Conservation (phyloP, 1,140 invertebrate genomes). For the Pinna nobilis region DNA sequence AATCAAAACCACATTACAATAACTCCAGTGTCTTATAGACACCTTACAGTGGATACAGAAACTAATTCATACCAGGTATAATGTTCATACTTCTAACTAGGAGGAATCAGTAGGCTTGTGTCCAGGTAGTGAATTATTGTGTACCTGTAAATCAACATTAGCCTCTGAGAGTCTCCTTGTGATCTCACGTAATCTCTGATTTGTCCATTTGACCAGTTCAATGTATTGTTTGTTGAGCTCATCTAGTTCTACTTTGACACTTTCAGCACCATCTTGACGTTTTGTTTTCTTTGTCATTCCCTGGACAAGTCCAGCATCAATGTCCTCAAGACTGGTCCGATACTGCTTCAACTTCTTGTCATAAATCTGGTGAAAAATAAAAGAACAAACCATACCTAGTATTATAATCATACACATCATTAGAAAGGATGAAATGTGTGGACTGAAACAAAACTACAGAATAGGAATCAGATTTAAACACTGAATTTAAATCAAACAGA, state of each 20-base stretch:
- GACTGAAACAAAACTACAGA: neutral
- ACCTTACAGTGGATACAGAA: too few species aligned
- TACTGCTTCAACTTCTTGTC: slow-evolving; percentile 91
- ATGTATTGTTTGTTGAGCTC: slow-evolving; percentile 77
- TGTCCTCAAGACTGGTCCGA: slow-evolving; percentile 89
- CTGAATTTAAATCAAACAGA: too few species aligned
- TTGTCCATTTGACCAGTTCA: slow-evolving; percentile 66
- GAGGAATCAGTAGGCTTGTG: neutral
- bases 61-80: too few species aligned
- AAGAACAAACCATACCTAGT: neutral
- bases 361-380: slow-evolving; percentile 84
- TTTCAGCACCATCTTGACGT: slow-evolving; percentile 81
- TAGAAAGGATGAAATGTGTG: neutral
- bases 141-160: slow-evolving; percentile 66
- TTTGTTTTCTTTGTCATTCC: slow-evolving; percentile 70
- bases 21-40: too few species aligned
- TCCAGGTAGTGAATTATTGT: neutral
- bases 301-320: slow-evolving; percentile 66
- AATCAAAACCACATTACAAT: too few species aligned
- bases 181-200: slow-evolving; percentile 63
- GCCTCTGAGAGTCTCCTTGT: slow-evolving; percentile 57
- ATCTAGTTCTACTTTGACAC: slow-evolving; percentile 89
- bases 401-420: neutral
- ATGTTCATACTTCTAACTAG: too few species aligned
- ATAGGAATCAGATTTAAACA: neutral